These are phyloP conservation scores for Rhingia campestris DNA, from an alignment of 2,888 invertebrate genomes.

Conservation along the genomic window DNA sequence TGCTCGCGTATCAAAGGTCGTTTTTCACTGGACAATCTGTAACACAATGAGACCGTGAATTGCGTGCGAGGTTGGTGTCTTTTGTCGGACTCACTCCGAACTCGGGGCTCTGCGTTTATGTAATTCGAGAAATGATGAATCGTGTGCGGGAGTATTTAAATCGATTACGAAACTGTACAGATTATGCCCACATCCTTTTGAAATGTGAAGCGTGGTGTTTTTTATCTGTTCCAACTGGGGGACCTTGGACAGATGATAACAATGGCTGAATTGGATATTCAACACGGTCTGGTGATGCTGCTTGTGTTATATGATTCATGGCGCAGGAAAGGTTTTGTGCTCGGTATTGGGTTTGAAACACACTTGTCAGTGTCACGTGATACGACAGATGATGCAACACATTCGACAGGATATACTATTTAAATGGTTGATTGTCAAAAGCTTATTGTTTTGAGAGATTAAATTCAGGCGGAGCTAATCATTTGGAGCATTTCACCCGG, in stretches of 20 bases:
- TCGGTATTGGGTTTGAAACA: constrained; percentile 14
- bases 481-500: background rate
- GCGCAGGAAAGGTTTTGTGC: background rate
- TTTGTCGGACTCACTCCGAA: constrained; percentile 8
- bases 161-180: constrained; percentile 37
- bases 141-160: constrained; percentile 31
- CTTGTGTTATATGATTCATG: too few species aligned
- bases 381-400: constrained; percentile 14
- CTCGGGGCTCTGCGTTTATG: background rate
- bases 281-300: constrained; percentile 36
- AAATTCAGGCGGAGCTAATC: background rate
- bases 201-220: constrained; percentile 39
- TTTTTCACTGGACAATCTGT: constrained; percentile 11
- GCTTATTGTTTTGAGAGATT: constrained; percentile 7
- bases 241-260: constrained; percentile 29
- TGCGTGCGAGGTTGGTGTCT: constrained; percentile 24
- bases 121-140: constrained; percentile 51
- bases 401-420: background rate
- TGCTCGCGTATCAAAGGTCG: background rate
- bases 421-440: background rate
- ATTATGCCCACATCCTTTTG: constrained; percentile 29
- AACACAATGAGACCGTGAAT: constrained; percentile 31
- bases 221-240: constrained; percentile 7
- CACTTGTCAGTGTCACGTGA: constrained; percentile 34
- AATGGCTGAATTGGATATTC: constrained; percentile 33